These are phyloP conservation scores for Gymnodraco acuticeps DNA, from an alignment of 2,797 vertebrate genomes.

Conservation along the genomic window DNA sequence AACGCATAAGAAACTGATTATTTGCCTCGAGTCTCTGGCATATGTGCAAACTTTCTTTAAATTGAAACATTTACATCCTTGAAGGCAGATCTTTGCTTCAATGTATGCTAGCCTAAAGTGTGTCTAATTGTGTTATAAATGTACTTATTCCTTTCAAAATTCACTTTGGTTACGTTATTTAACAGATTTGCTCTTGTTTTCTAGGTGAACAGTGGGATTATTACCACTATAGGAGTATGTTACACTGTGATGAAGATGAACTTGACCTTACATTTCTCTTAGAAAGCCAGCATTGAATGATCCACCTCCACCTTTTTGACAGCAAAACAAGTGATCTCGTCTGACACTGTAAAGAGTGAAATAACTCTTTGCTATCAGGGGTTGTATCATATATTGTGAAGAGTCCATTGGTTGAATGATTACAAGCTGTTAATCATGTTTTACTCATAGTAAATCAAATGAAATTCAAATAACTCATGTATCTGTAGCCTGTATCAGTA, in stretches of 20 bases:
- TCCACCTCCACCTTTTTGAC: not conserved
- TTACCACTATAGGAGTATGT: not conserved
- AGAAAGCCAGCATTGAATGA: not conserved
- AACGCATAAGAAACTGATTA: not conserved
- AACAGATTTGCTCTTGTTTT: not conserved
- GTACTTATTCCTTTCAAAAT: not conserved
- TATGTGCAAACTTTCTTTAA: not conserved
- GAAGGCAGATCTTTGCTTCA: not conserved
- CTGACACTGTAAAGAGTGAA: not conserved
- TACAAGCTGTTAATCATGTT: not conserved
- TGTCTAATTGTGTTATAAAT: not conserved
- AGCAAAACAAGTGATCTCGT: not conserved
- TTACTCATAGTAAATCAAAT: not conserved
- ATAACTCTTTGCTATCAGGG: not conserved
- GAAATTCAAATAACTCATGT: not conserved
- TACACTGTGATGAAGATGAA: not conserved
- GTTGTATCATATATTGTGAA: too few species aligned
- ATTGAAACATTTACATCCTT: not conserved
- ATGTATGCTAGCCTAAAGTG: not conserved
- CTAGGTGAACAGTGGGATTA: not conserved
- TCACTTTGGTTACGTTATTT: not conserved
- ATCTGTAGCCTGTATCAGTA: slow-evolving; percentile 27
- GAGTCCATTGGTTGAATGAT: too few species aligned
- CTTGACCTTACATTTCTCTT: not conserved
- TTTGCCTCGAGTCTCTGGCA: not conserved